Evolutionary conservation across 1,140 invertebrate species (phyloP).

Genomic region (Cydia pomonella): DNA sequence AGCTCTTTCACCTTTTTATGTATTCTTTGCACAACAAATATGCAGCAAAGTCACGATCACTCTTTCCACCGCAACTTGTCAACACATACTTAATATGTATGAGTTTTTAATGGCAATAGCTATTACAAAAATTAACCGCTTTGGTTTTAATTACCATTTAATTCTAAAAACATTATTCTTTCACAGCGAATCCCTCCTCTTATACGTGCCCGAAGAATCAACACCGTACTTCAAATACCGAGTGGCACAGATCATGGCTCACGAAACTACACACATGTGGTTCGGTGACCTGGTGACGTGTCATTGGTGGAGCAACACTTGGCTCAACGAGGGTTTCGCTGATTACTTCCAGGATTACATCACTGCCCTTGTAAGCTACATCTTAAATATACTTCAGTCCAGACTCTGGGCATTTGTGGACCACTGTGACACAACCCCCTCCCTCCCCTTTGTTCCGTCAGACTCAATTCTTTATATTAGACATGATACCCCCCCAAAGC

Average conservation of each 20-base stretch:
- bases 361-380: constrained; percentile 53
- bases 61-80: too few relatives aligned
- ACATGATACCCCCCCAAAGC: too few relatives aligned
- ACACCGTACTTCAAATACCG: constrained; percentile 67
- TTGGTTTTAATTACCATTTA: too few relatives aligned
- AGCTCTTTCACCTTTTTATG: too few relatives aligned
- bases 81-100: too few relatives aligned
- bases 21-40: too few relatives aligned
- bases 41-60: too few relatives aligned
- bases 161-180: constrained; percentile 11
- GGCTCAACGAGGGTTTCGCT: constrained; percentile 86
- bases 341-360: constrained; percentile 87
- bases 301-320: constrained; percentile 86
- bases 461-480: too few relatives aligned
- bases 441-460: too few relatives aligned
- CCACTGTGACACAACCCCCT: too few relatives aligned
- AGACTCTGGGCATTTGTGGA: too few relatives aligned
- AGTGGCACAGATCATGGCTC: constrained; percentile 81
- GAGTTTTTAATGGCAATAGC: not conserved
- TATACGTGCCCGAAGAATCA: constrained; percentile 59
- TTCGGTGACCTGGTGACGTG: constrained; percentile 86
- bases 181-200: constrained; percentile 59
- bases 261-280: constrained; percentile 85
- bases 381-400: not conserved
- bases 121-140: not conserved